These are phyloP conservation scores for Oncopodura yosiiana DNA, from an alignment of 1,140 invertebrate genomes.

Conservation along the genomic window DNA sequence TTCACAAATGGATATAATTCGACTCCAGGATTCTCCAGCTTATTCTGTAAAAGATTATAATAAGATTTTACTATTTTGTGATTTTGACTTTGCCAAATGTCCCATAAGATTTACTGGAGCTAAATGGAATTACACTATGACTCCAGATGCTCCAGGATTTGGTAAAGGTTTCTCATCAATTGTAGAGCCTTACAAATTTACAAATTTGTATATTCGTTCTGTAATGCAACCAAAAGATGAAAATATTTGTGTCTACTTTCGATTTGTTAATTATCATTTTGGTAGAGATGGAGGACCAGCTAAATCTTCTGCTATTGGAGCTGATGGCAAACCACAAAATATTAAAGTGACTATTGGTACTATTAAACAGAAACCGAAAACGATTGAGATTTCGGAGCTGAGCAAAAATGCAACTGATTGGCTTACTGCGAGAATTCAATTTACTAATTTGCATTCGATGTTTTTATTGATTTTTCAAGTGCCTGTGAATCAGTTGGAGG, in stretches of 20 bases:
- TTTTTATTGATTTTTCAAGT: constrained; percentile 34
- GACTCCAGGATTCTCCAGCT: constrained; percentile 12
- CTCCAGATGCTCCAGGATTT: constrained; percentile 23
- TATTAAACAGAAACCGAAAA: constrained; percentile 21
- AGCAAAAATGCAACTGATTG: constrained; percentile 25
- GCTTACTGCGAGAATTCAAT: constrained; percentile 32
- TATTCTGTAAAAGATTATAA: constrained; percentile 20
- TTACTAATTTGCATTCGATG: constrained; percentile 28
- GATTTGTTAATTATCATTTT: constrained; percentile 29
- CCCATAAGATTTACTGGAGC: constrained; percentile 32
- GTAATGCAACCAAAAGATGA: constrained; percentile 30
- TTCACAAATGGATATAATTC: constrained; percentile 1
- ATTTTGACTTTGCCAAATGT: constrained; percentile 34
- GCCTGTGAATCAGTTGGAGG: constrained; percentile 18
- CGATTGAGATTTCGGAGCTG: constrained; percentile 26
- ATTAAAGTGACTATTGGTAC: constrained; percentile 27
- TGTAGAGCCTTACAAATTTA: constrained; percentile 14
- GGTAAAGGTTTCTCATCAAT: constrained; percentile 29
- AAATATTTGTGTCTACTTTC: constrained; percentile 33
- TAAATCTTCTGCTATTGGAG: constrained; percentile 3
- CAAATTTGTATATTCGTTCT: constrained; percentile 31
- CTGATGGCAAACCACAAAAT: constrained; percentile 14
- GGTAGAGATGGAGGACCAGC: constrained; percentile 22
- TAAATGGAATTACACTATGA: constrained; percentile 30
- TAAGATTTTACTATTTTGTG: constrained; percentile 30